Base-by-base conservation (phyloP, 2,113 vertebrate species). In the Aramus guarauna region DNA sequence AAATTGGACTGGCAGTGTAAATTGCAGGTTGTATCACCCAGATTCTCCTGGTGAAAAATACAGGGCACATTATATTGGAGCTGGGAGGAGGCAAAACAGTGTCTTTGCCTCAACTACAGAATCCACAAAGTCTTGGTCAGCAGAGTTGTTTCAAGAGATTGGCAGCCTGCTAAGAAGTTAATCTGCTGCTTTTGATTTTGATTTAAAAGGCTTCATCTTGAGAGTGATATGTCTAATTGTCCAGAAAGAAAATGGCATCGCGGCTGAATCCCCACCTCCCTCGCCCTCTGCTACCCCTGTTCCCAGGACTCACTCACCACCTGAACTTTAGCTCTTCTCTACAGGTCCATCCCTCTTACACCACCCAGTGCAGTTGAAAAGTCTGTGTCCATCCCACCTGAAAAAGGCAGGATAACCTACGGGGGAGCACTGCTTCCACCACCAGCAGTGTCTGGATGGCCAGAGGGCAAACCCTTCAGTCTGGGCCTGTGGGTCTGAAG, bases 211-310 rank as follows among this genome's bases (percentile, higher is more conserved):
- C 32, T 92, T 92, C 59, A 11, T 50, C 78, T 72, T 63, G 32
- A 85, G 32, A 90, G 8, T 10, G 24, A 29, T 75, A n/a, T 4
- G 4, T 58, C 78, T 71, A 58, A 75, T 45, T 82, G 37, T 41
- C 56, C 66, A 79, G 41, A 67, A 88, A 63, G 47, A 85, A 82
- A 85, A 85, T 37, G 2, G 7, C 56, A 59, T 41, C 0, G 5
- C 0, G 0, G 41, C 21, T 71, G 32, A 71, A 75, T 41, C 26
- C 11, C 15, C 66, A 32, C 16, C 27, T 85, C 36, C 59, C 11
- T 67, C 3, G 0, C 14, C 6, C n/a, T 66, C 34, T 52, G 20
- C 24, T 45, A n/a, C 2, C 11, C 5, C 36, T 1, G 1, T 22
- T 39, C 52, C 20, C 36, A 45, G 47, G 58, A 41, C 53, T 75